phyloP scores from a whole-genome alignment of 2,888 invertebrate species.

The Phengaris alcon region DNA sequence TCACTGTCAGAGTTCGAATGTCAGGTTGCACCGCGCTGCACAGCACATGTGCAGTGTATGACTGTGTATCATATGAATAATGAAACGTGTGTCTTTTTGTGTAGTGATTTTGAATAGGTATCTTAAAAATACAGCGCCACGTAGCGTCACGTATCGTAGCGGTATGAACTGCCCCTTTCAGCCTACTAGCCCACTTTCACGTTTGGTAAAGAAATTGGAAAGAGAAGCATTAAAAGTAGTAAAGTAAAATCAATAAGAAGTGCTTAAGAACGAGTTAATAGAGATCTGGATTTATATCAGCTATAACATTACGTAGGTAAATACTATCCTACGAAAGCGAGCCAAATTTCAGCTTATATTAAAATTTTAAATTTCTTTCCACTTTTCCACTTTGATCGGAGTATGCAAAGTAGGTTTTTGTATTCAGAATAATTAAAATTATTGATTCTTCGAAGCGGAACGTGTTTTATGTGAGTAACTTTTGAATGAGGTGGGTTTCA shows the following conservation, averaged over 20 bases:
- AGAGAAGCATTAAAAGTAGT: not conserved
- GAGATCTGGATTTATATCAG: not conserved
- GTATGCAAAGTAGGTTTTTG: slow-evolving; percentile 16
- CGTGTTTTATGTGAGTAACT: slow-evolving; percentile 2
- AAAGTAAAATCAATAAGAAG: slow-evolving; percentile 14
- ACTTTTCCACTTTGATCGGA: slow-evolving; percentile 5
- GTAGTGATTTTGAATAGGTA: too few species aligned
- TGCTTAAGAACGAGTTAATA: slow-evolving; percentile 6
- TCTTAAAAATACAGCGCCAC: too few species aligned
- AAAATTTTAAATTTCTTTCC: slow-evolving; percentile 9
- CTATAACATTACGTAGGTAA: not conserved
- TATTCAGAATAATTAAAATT: slow-evolving; percentile 25
- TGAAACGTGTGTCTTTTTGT: too few species aligned
- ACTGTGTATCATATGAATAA: too few species aligned
- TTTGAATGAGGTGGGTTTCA: not conserved
- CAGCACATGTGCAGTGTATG: too few species aligned
- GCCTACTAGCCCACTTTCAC: not conserved
- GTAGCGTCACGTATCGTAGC: too few species aligned
- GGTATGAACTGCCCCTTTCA: too few species aligned
- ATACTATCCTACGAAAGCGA: not conserved
- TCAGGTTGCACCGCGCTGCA: too few species aligned
- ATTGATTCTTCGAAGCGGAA: not conserved
- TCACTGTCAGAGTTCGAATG: too few species aligned
- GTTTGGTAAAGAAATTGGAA: not conserved
- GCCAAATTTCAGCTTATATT: not conserved